Conservation (phyloP, 2,888 invertebrate genomes). For the Acanthoscelides obtectus region DNA sequence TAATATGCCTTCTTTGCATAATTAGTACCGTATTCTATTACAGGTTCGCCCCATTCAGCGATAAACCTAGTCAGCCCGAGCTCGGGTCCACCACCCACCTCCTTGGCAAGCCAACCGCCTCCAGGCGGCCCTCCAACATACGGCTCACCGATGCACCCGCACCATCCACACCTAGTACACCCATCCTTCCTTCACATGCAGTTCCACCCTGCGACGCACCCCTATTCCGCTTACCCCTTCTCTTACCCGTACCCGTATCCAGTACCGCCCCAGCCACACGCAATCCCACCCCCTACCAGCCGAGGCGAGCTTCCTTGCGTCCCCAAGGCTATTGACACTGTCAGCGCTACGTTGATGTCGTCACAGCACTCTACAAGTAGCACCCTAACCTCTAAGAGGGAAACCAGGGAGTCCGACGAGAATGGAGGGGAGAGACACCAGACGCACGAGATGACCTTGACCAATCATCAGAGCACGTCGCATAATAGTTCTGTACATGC, state of each 20-base stretch:
- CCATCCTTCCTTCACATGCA: constrained; percentile 61
- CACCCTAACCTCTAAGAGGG: constrained; percentile 67
- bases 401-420: constrained; percentile 45
- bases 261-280: constrained; percentile 69
- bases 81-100: constrained; percentile 29
- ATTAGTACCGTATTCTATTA: constrained; percentile 9
- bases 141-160: constrained; percentile 61
- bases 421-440: constrained; percentile 55
- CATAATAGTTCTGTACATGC: constrained; percentile 61
- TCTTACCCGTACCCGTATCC: constrained; percentile 70
- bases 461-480: constrained; percentile 62
- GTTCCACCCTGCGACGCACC: constrained; percentile 54
- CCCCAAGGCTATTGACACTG: constrained; percentile 46
- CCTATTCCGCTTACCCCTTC: constrained; percentile 66
- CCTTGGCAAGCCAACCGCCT: constrained; percentile 46
- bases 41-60: constrained; percentile 53
- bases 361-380: constrained; percentile 68
- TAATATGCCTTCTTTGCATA: too few relatives aligned
- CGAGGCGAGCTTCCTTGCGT: constrained; percentile 28
- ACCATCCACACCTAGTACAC: constrained; percentile 62
- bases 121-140: constrained; percentile 59
- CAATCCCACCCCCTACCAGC: constrained; percentile 60
- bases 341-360: constrained; percentile 64
- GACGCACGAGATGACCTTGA: constrained; percentile 61
- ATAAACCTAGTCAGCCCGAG: constrained; percentile 58